phyloP scores from a whole-genome alignment of 2,888 invertebrate species.

The Thymelicus acteon region DNA sequence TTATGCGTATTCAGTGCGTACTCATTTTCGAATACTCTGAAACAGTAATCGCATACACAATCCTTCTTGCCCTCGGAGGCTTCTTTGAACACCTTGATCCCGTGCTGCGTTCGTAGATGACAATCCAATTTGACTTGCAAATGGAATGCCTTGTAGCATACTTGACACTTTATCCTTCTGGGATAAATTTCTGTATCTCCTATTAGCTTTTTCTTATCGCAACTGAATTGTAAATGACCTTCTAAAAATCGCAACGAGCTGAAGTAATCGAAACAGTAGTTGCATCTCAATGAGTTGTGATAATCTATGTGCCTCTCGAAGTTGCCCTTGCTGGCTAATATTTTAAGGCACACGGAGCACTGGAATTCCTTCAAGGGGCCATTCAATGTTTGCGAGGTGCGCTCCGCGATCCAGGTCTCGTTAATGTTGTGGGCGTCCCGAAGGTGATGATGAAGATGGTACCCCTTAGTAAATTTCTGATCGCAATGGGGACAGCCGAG shows the following conservation, averaged over 20 bases:
- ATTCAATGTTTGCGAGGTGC: slow-evolving; percentile 56
- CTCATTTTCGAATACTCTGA: slow-evolving; percentile 75
- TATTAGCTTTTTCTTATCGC: slow-evolving; percentile 73
- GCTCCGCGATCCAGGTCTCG: slow-evolving; percentile 77
- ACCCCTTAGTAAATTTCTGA: slow-evolving; percentile 70
- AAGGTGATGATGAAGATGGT: slow-evolving; percentile 75
- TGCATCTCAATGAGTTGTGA: slow-evolving; percentile 78
- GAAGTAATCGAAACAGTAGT: slow-evolving; percentile 80
- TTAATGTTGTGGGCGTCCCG: slow-evolving; percentile 68
- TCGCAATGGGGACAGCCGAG: slow-evolving; percentile 73
- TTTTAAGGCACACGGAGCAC: slow-evolving; percentile 77
- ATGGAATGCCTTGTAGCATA: slow-evolving; percentile 80
- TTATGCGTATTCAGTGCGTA: slow-evolving; percentile 70
- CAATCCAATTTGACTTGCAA: slow-evolving; percentile 79
- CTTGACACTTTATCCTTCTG: slow-evolving; percentile 72
- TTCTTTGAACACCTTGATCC: slow-evolving; percentile 59
- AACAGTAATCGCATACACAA: slow-evolving; percentile 78
- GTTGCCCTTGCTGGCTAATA: slow-evolving; percentile 77
- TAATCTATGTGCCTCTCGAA: slow-evolving; percentile 79
- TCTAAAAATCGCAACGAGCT: slow-evolving; percentile 73
- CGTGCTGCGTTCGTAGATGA: slow-evolving; percentile 73
- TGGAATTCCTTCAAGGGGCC: slow-evolving; percentile 76
- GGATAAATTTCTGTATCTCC: slow-evolving; percentile 74
- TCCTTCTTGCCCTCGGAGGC: slow-evolving; percentile 61
- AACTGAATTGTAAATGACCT: slow-evolving; percentile 74